A percentile compares a stretch with the other conserved stretches of the same genome.
Conservation (phyloP, 2,888 invertebrate species). For the Caenorhabditis sp. region DNA sequence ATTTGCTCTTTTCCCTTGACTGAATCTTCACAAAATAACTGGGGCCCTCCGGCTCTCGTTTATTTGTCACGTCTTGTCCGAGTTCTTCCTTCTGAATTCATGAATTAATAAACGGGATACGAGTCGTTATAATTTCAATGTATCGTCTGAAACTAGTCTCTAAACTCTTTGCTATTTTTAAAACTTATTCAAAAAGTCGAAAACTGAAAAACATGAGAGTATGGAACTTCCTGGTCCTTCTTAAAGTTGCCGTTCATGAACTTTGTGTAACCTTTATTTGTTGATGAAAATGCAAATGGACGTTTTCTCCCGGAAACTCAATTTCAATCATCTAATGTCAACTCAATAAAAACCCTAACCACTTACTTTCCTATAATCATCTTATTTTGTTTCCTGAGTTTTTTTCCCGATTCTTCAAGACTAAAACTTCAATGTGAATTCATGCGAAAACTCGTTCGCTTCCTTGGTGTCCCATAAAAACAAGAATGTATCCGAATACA, state of each 20-base stretch:
- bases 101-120: conserved; percentile 38
- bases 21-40: conserved; percentile 36
- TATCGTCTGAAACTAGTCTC: conserved; percentile 10
- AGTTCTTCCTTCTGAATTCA: conserved; percentile 37
- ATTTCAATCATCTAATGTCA: background rate
- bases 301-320: too few relatives aligned
- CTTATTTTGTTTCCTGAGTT: conserved; percentile 11
- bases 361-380: background rate
- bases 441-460: conserved; percentile 32
- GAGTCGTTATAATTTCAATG: conserved; percentile 23
- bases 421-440: conserved; percentile 17
- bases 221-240: background rate
- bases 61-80: conserved; percentile 25
- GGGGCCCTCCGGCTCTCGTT: conserved; percentile 22
- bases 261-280: too few relatives aligned
- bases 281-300: too few relatives aligned
- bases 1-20: conserved; percentile 36
- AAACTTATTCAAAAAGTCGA: background rate
- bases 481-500: background rate
- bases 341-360: background rate
- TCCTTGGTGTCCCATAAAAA: background rate
- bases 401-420: background rate
- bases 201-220: background rate
- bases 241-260: too few relatives aligned
- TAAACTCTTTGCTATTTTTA: background rate